Evolutionary conservation across 2,113 vertebrate genomes (phyloP).

Genomic region (Meles meles): DNA sequence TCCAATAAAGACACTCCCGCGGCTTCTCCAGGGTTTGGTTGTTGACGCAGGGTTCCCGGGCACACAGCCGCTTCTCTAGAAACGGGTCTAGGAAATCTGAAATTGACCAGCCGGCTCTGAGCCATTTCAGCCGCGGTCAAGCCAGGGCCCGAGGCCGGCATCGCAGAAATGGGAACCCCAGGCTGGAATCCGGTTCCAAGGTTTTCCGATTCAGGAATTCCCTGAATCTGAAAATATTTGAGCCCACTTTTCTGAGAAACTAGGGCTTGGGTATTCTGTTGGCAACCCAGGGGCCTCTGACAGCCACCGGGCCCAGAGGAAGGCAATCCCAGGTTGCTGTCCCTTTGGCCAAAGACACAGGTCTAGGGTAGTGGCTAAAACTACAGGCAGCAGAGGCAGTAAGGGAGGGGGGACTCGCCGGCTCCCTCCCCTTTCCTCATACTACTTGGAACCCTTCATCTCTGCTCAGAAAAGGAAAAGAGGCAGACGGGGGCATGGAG

Average conservation of each 20-base stretch:
- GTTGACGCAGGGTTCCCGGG: background rate
- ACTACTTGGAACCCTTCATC: background rate
- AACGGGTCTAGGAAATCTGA: slow-evolving; percentile 34
- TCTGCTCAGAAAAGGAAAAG: background rate
- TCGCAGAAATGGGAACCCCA: background rate
- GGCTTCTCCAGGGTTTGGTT: background rate
- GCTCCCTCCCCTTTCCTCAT: background rate
- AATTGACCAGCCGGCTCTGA: background rate
- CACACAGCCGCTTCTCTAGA: slow-evolving; percentile 52
- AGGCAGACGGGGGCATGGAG: background rate
- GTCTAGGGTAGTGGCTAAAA: background rate
- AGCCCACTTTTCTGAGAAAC: slow-evolving; percentile 11
- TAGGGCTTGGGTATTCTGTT: background rate
- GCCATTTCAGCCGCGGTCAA: background rate
- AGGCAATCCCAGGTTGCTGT: background rate
- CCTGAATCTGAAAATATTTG: slow-evolving; percentile 5
- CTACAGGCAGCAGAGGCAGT: background rate
- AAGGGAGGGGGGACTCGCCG: background rate
- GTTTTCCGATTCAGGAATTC: background rate
- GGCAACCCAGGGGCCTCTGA: background rate
- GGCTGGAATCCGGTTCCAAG: background rate
- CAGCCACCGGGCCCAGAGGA: background rate
- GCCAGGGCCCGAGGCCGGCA: rapidly evolving
- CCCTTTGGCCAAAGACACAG: background rate
- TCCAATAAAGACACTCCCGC: slow-evolving; percentile 20